These are phyloP conservation scores for Betta splendens DNA, from an alignment of 2,797 vertebrate species.

Conservation along the genomic window DNA sequence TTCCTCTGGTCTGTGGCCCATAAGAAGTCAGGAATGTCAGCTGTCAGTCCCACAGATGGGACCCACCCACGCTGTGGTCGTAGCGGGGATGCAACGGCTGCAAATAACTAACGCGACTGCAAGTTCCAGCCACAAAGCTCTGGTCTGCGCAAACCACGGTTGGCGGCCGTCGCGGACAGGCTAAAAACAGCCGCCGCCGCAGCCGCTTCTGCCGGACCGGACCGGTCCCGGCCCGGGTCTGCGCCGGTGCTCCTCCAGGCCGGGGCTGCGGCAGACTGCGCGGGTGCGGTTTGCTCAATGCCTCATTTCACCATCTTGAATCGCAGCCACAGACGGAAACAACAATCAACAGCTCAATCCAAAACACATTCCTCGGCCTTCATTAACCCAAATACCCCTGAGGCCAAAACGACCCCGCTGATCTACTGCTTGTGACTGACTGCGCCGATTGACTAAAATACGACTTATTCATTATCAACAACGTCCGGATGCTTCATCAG, in stretches of 20 bases:
- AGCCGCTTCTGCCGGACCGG: constrained; percentile 58
- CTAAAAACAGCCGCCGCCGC: constrained; percentile 25
- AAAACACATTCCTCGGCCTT: constrained; percentile 58
- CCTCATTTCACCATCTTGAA: constrained; percentile 39
- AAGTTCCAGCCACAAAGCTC: constrained; percentile 62
- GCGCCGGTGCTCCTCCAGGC: constrained; percentile 18
- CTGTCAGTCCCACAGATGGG: constrained; percentile 67
- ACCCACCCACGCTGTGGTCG: constrained; percentile 74
- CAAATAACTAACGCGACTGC: constrained; percentile 57
- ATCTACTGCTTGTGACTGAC: constrained; percentile 57
- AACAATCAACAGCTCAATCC: constrained; percentile 63
- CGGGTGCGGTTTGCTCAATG: constrained; percentile 54
- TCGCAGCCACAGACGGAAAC: constrained; percentile 57
- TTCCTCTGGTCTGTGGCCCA: constrained; percentile 49
- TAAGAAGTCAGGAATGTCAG: constrained; percentile 73
- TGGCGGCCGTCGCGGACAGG: constrained; percentile 23
- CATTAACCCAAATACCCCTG: constrained; percentile 34
- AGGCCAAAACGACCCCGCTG: constrained; percentile 41
- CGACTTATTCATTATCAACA: too few species aligned
- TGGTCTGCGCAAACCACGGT: constrained; percentile 40
- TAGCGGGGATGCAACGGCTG: constrained; percentile 71
- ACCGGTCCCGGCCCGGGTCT: constrained; percentile 49
- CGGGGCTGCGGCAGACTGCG: constrained; percentile 9
- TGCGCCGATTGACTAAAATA: constrained; percentile 25
- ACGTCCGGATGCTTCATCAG: too few species aligned